These are phyloP conservation scores for Bovichtus variegatus DNA, from an alignment of 2,797 vertebrate genomes.

Conservation along the genomic window DNA sequence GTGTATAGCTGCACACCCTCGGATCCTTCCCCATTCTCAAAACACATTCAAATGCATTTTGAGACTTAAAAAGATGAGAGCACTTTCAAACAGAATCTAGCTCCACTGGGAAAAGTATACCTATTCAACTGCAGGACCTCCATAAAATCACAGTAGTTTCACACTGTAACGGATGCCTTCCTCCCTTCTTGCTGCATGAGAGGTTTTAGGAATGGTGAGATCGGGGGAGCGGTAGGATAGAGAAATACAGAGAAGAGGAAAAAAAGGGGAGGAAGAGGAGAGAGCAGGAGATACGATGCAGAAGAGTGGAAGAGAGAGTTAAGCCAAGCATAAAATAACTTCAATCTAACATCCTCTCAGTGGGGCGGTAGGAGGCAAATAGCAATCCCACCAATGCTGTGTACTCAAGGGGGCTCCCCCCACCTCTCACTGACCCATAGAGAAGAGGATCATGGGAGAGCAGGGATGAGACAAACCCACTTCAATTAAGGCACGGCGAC, in stretches of 20 bases:
- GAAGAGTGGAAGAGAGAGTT: slow-evolving; percentile 85
- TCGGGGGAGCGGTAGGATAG: slow-evolving; percentile 55
- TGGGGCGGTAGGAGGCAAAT: slow-evolving; percentile 83
- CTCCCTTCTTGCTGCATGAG: slow-evolving; percentile 80
- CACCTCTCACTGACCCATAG: slow-evolving; percentile 85
- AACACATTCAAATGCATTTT: slow-evolving; percentile 47
- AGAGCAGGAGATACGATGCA: slow-evolving; percentile 84
- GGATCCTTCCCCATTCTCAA: slow-evolving; percentile 40
- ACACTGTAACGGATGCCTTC: slow-evolving; percentile 77
- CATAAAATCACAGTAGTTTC: slow-evolving; percentile 74
- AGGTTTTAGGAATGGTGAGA: slow-evolving; percentile 81
- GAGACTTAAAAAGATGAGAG: slow-evolving; percentile 40
- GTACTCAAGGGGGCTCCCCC: slow-evolving; percentile 79
- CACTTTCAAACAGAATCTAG: slow-evolving; percentile 63
- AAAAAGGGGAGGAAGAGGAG: slow-evolving; percentile 71
- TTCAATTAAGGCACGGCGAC: slow-evolving; percentile 86
- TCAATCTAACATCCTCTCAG: slow-evolving; percentile 85
- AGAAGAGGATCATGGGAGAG: slow-evolving; percentile 85
- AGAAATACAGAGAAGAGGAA: slow-evolving; percentile 11
- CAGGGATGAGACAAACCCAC: slow-evolving; percentile 85
- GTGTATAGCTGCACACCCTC: slow-evolving; percentile 5
- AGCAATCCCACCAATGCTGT: slow-evolving; percentile 81
- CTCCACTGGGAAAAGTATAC: slow-evolving; percentile 68
- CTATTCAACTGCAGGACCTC: slow-evolving; percentile 73
- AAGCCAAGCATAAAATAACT: slow-evolving; percentile 88